phyloP scores from a whole-genome alignment of 2,113 vertebrate species.

The human region GRCh38 chr9:93940501-93941000 shows the following conservation, averaged over 20 bases:
- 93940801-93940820: not conserved
- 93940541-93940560: not conserved
- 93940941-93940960: not conserved
- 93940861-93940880: not conserved
- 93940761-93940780: not conserved
- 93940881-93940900: not conserved
- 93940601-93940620: not conserved
- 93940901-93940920: not conserved
- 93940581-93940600: not conserved
- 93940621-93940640: not conserved
- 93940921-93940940: not conserved
- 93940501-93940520: not conserved
- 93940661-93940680: not conserved
- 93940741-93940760: not conserved
- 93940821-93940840: not conserved
- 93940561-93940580: not conserved
- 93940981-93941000: not conserved
- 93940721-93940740: not conserved
- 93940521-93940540: fast-evolving
- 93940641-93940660: not conserved
- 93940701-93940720: not conserved
- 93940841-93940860: too few species aligned
- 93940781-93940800: not conserved
- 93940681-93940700: not conserved
- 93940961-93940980: not conserved